phyloP scores from a whole-genome alignment of 1,140 invertebrate genomes.

The Temnothorax nylanderi region DNA sequence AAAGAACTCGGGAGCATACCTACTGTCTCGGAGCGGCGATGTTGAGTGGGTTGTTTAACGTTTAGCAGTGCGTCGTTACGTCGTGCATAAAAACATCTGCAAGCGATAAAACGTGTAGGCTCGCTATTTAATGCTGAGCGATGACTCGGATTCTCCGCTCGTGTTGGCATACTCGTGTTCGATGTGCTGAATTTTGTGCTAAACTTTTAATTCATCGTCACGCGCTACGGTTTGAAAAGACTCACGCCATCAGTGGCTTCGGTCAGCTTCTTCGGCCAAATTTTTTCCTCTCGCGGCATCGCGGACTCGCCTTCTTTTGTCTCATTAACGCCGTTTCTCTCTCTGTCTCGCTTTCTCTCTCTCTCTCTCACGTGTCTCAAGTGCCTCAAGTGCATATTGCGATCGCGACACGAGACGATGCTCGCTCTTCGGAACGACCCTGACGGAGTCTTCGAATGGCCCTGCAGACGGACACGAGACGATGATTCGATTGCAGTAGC shows the following conservation, averaged over 20 bases:
- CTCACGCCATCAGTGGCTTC: neutral
- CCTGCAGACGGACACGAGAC: constrained; percentile 29
- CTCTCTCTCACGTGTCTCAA: constrained; percentile 9
- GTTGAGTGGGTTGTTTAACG: neutral
- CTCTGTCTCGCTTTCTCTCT: constrained; percentile 8
- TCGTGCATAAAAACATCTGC: neutral
- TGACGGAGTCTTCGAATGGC: constrained; percentile 53
- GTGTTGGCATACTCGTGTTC: neutral
- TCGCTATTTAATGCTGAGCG: neutral
- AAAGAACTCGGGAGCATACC: neutral
- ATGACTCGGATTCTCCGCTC: neutral
- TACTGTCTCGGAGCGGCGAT: neutral
- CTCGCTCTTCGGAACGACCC: constrained; percentile 65
- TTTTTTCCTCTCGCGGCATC: constrained; percentile 3
- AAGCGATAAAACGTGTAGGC: constrained; percentile 30
- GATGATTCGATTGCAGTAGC: constrained; percentile 21
- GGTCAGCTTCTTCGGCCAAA: neutral
- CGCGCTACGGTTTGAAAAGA: neutral
- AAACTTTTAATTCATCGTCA: neutral
- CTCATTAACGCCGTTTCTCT: constrained; percentile 54
- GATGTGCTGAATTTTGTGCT: neutral
- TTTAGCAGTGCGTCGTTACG: constrained; percentile 2
- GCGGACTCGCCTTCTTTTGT: constrained; percentile 27
- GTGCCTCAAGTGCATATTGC: constrained; percentile 30
- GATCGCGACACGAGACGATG: constrained; percentile 48